These are phyloP conservation scores for Drosophila kokeensis DNA, from an alignment of 2,888 invertebrate species.

Conservation along the genomic window DNA sequence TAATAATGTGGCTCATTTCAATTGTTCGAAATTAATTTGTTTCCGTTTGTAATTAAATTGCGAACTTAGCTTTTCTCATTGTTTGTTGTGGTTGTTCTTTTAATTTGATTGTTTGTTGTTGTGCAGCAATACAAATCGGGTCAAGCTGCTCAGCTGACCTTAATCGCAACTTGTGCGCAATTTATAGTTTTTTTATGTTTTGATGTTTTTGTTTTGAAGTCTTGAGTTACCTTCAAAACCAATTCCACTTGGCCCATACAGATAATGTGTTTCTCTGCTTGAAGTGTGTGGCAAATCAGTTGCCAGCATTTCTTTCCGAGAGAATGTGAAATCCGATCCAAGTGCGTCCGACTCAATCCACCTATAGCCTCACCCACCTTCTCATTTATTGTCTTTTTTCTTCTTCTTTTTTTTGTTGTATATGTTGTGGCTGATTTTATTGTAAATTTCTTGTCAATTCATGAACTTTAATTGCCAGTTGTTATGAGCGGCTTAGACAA, in stretches of 20 bases:
- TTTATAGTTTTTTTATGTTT: constrained; percentile 47
- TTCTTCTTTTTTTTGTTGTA: constrained; percentile 10
- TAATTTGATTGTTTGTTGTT: constrained; percentile 17
- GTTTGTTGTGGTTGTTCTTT: constrained; percentile 31
- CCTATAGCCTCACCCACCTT: constrained; percentile 65
- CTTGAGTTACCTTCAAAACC: constrained; percentile 45
- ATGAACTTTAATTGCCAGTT: constrained; percentile 71
- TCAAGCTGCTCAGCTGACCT: constrained; percentile 68
- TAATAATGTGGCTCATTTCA: constrained; percentile 71
- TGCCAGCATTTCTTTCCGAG: constrained; percentile 52
- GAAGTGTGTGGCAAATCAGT: constrained; percentile 54
- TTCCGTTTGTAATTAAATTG: constrained; percentile 76
- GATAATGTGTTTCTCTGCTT: constrained; percentile 32
- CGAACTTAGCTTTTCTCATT: constrained; percentile 33
- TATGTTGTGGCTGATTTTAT: constrained; percentile 48
- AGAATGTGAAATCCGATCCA: constrained; percentile 58
- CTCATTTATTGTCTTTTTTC: constrained; percentile 38
- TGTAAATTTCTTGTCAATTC: constrained; percentile 77
- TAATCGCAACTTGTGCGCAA: constrained; percentile 75
- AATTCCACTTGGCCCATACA: constrained; percentile 25
- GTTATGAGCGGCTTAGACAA: constrained; percentile 50
- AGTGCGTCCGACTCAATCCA: constrained; percentile 26
- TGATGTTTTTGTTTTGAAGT: constrained; percentile 25
- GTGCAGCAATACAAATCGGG: constrained; percentile 51
- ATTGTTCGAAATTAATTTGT: constrained; percentile 72